Base-by-base conservation (phyloP, 2,113 vertebrate species). In the Phyllostomus discolor region DNA sequence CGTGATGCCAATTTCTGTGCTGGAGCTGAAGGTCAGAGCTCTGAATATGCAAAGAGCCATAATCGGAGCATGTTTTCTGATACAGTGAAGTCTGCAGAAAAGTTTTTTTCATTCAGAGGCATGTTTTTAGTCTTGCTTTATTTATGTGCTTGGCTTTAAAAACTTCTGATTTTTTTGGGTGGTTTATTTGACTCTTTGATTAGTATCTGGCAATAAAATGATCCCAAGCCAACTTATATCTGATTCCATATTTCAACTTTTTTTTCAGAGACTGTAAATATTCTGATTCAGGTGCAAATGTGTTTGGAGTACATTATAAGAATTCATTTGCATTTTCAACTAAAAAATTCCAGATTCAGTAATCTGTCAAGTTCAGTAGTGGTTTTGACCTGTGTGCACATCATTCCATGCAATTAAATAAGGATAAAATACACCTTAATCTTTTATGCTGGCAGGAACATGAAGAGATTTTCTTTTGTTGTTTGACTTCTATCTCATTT, bases 271-370 rank as follows among this genome's bases (percentile, higher is more conserved):
- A 4, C 57, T 93, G 86, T 52, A 87, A 22, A 41, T 95, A 90
- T 93, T 85, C 72, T 88, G 62, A 82, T 94, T 76, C 85, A 88
- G 79, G 88, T 95, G 52, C 20, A 81, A 91, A 88, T 75, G 57
- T 87, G 31, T 91, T 93, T 93, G 26, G 33, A 93, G 43, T 31
- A 75, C 12, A 78, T 67, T 52, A 43, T 80, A 90, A 84, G 81
- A 92, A 75, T 92, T 14, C 17, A 24, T 94, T 88, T 97, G 66
- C 43, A 94, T 90, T 87, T 95, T 81, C 11, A 78, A 48, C n/a
- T 62, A 46, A 91, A 90, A 91, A 75, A 28, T 70, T 95, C 14
- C 70, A 89, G 43, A 67, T 50, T 72, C 22, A 90, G 33, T 91
- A 33, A 67, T 91, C 83, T 80, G 15, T 88, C 66, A 95, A 79